Evolutionary conservation across 2,797 vertebrate species (phyloP), one percentile per base, ranked within the genome.

Genomic region (Ctenopoma kingsleyae): DNA sequence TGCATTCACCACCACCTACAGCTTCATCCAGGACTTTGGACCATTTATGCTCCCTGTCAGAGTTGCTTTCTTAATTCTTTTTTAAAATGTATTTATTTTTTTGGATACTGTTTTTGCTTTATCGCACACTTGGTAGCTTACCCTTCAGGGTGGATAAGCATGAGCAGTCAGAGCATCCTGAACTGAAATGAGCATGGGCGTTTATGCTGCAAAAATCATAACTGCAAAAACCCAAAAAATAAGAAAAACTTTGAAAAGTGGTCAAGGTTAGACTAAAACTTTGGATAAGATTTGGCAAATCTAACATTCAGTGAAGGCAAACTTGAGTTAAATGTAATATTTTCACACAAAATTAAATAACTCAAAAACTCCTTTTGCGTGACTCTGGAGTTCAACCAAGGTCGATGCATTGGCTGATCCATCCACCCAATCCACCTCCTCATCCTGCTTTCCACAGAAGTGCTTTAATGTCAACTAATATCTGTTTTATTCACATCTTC

Each of bases 1-100:
- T 44, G 66, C 63, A 52, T 76, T 83, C 66, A 72, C 48, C 70
- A 76, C 82, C 87, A 69, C 83, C 87, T 71, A 52, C 80, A 53
- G 81, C 72, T 71, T 67, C 62, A 72, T 57, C 60, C 69, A 58
- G 46, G 52, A 54, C 74, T 51, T 19, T 3, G 49, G 51, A 32
- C 75, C 63, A 74, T 78, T 85, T 79, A 72, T 17, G 50, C 40
- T 70, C 62, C 48, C 67, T 50, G 65, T 15, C 67, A 48, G 68
- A 61, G 25, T 11, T 16, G 41, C 50, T n/a, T 61, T 61, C 49
- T 23, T 23, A 35, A 59, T 59, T 67, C 38, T 38, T 56, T 11
- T 54, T 65, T 38, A 57, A 15, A 27, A 32, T 32, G 6, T 32
- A 32, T 32, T 32, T 32, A 32, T 32, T 32, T 32, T 32, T 32